A percentile compares a stretch with the other conserved stretches of the same genome.
Evolutionary conservation across 2,113 vertebrate genomes (phyloP).

Genomic region (Tapirus terrestris): DNA sequence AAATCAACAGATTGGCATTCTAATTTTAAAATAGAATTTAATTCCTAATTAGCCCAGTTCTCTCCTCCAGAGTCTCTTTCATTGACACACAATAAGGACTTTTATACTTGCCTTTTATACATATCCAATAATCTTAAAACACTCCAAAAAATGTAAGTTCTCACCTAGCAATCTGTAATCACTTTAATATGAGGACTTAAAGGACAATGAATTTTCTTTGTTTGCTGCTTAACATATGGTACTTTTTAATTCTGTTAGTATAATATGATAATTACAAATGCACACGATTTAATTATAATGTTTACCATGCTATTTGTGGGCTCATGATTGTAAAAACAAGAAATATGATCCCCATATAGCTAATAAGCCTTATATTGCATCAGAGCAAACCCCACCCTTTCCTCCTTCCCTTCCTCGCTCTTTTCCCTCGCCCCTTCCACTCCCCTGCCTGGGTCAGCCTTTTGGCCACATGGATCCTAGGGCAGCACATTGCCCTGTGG

Average conservation of each 20-base stretch:
- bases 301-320: not conserved
- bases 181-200: conserved; percentile 38
- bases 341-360: not conserved
- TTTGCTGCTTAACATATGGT: not conserved
- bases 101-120: conserved; percentile 11
- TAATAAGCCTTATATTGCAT: not conserved
- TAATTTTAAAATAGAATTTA: conserved; percentile 45
- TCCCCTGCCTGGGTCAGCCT: not conserved
- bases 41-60: conserved; percentile 50
- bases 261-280: conserved; percentile 58
- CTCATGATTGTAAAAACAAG: conserved; percentile 21
- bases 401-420: not conserved
- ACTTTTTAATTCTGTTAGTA: conserved; percentile 58
- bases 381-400: not conserved
- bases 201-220: conserved; percentile 47
- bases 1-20: conserved; percentile 45
- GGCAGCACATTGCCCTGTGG: rapidly evolving
- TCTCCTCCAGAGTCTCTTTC: conserved; percentile 1
- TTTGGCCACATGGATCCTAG: not conserved
- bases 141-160: not conserved
- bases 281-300: conserved; percentile 61
- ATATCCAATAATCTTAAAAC: not conserved
- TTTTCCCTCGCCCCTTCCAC: rapidly evolving
- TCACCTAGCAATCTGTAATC: conserved; percentile 49
- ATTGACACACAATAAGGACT: conserved; percentile 3